Conservation (phyloP, 2,888 invertebrate species). For the Himalopsyche japonica region DNA sequence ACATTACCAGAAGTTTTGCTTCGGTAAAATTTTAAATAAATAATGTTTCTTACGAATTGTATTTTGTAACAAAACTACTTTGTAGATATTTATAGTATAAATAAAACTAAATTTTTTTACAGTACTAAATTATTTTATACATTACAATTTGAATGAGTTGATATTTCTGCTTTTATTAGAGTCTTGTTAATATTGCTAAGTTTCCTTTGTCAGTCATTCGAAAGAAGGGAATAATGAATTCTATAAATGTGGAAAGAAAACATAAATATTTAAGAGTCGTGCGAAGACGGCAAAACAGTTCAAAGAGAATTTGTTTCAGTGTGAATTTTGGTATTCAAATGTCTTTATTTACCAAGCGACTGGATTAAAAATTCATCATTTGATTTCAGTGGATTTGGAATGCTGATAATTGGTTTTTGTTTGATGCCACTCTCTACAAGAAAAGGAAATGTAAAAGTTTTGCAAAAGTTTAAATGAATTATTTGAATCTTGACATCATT, state of each 20-base stretch:
- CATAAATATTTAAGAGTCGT: constrained; percentile 35
- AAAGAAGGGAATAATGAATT: constrained; percentile 33
- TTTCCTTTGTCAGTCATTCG: constrained; percentile 27
- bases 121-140: too few species aligned
- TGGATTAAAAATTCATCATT: constrained; percentile 17
- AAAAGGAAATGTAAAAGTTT: not conserved
- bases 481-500: not conserved
- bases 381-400: not conserved
- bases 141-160: too few species aligned
- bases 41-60: too few species aligned
- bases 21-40: too few species aligned
- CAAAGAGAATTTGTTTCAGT: constrained; percentile 25
- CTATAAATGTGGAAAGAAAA: constrained; percentile 32
- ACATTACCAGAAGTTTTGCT: too few species aligned
- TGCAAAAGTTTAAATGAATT: not conserved
- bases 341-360: constrained; percentile 8
- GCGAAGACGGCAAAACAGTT: not conserved
- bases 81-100: too few species aligned
- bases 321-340: constrained; percentile 28
- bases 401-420: not conserved
- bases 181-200: constrained; percentile 11
- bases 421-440: not conserved
- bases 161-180: not conserved
- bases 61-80: too few species aligned
- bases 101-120: too few species aligned